phyloP scores from a whole-genome alignment of 2,888 invertebrate genomes.

The Crossocerus cetratus region DNA sequence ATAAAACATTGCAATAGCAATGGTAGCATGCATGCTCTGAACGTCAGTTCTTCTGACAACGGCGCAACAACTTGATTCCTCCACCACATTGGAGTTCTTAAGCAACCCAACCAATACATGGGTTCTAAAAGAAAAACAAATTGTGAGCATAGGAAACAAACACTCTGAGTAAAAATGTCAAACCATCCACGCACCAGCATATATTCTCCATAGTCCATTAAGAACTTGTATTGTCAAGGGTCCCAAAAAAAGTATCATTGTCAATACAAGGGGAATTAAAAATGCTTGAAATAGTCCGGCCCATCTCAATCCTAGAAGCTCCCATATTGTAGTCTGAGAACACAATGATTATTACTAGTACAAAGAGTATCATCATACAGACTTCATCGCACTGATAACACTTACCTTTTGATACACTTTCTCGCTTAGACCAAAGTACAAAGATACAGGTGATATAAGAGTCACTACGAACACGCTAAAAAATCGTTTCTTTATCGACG shows the following conservation, averaged over 20 bases:
- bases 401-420: slow-evolving; percentile 80
- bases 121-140: slow-evolving; percentile 79
- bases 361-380: background rate
- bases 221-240: slow-evolving; percentile 86
- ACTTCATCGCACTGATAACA: background rate
- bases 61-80: slow-evolving; percentile 95
- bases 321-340: slow-evolving; percentile 81
- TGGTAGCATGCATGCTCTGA: slow-evolving; percentile 96
- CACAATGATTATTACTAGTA: slow-evolving; percentile 10
- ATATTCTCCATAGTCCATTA: slow-evolving; percentile 84
- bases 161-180: background rate
- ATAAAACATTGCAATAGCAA: slow-evolving; percentile 89
- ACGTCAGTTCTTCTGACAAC: slow-evolving; percentile 96
- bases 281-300: slow-evolving; percentile 86
- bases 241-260: slow-evolving; percentile 89
- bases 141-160: no score
- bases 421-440: slow-evolving; percentile 85
- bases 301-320: slow-evolving; percentile 86
- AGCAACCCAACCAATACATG: slow-evolving; percentile 84
- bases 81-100: slow-evolving; percentile 89
- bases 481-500: slow-evolving; percentile 91
- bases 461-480: slow-evolving; percentile 90
- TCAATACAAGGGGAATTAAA: slow-evolving; percentile 86
- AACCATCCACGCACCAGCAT: slow-evolving; percentile 80
- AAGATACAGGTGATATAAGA: slow-evolving; percentile 87